phyloP scores from a whole-genome alignment of 2,888 invertebrate species.

The Trissolcus japonicus region DNA sequence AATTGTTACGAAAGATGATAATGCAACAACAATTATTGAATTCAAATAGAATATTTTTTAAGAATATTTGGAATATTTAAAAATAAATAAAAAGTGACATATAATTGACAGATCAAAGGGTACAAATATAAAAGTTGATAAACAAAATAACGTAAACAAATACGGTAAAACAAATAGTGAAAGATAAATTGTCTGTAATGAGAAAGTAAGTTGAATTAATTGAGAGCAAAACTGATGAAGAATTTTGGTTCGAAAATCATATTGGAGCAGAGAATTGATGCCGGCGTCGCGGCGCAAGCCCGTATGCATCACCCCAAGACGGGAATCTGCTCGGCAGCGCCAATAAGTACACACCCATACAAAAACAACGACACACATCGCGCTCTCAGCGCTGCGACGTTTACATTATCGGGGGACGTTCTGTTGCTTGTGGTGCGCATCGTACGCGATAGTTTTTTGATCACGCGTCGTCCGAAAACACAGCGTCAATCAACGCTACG shows the following conservation, averaged over 20 bases:
- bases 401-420: not conserved
- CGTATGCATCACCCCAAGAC: not conserved
- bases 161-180: too few species aligned
- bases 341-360: conserved; percentile 4
- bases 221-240: too few species aligned
- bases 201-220: too few species aligned
- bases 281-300: conserved; percentile 11
- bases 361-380: not conserved
- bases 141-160: too few species aligned
- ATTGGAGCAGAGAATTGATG: not conserved
- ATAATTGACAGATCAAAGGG: too few species aligned
- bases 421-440: conserved; percentile 9
- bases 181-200: too few species aligned
- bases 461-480: not conserved
- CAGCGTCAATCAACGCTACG: not conserved
- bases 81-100: too few species aligned
- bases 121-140: too few species aligned
- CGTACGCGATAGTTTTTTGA: not conserved
- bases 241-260: not conserved
- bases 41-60: too few species aligned
- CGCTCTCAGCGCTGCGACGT: not conserved
- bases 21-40: too few species aligned
- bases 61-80: too few species aligned
- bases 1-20: too few species aligned
- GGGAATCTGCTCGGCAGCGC: not conserved